Evolutionary conservation across 1,140 invertebrate species (phyloP).

Genomic region (Scaptomyza hsui): DNA sequence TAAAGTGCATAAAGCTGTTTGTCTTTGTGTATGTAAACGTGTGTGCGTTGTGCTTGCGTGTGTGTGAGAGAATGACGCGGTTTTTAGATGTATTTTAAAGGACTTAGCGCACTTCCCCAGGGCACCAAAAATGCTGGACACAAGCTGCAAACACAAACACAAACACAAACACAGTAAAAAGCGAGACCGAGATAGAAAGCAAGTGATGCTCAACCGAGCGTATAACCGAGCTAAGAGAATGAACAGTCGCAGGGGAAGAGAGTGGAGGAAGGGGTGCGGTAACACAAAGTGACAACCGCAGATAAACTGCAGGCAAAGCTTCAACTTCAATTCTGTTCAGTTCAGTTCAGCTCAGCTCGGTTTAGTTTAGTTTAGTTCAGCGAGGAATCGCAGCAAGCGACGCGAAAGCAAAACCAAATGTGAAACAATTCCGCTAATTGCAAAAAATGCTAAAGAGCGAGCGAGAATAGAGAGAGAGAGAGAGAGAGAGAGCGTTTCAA

Average conservation of each 20-base stretch:
- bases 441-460: constrained; percentile 55
- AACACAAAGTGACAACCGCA: constrained; percentile 45
- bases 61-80: constrained; percentile 26
- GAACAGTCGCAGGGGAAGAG: not conserved
- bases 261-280: not conserved
- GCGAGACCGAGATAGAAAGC: not conserved
- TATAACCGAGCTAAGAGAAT: constrained; percentile 24
- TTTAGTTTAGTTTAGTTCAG: no score
- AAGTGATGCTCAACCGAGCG: constrained; percentile 22
- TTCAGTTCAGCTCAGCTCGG: no score
- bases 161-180: not conserved
- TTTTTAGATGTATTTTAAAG: constrained; percentile 79
- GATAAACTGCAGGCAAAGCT: constrained; percentile 68
- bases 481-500: constrained; percentile 10
- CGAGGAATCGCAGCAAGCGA: no score
- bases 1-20: constrained; percentile 72
- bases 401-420: constrained; percentile 51
- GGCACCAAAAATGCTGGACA: constrained; percentile 65
- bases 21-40: constrained; percentile 16
- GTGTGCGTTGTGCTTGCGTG: constrained; percentile 24
- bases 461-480: not conserved
- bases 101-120: constrained; percentile 66
- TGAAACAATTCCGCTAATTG: constrained; percentile 81
- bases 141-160: constrained; percentile 15
- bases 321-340: constrained; percentile 12